Evolutionary conservation across 1,140 invertebrate species (phyloP), one percentile per base, ranked within the genome.

Genomic region (Dendroctonus valens): DNA sequence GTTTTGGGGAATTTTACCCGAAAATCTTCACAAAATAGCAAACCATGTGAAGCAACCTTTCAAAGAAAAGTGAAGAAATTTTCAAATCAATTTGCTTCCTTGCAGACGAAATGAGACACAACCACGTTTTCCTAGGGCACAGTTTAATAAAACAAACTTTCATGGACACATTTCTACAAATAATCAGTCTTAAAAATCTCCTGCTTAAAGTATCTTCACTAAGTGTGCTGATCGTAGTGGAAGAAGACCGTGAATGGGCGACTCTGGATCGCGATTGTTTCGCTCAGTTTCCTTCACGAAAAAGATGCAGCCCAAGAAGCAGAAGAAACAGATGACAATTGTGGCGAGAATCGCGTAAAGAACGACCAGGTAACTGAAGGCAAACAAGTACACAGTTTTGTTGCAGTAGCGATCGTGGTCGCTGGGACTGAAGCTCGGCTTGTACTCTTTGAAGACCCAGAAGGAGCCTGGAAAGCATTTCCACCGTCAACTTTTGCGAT

Each of bases 371-470:
- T 73, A 74, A 41, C 65, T 52, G 60, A 76, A 76, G 11, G 74
- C 74, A 48, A 76, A 65, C 59, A 76, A 62, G 51, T 73, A 74
- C 6, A 71, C 72, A 8, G 69, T 69, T 40, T 73, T 73, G 57
- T 71, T 67, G 60, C 73, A 74, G 48, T 73, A 73, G 3, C 40
- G 41, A 7, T 6, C 0, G 8, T 58, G 44, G 40, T 41, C 40
- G 11, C n/a, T 14, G 15, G 65, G 63, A 38, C 70, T 62, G 62
- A 62, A 75, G 44, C 59, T 73, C 7, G 72, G 73, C 41, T 69
- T 67, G 61, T 72, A 75, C 7, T 49, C 71, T 41, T 65, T 70
- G 58, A 69, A 73, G 4, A 75, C 72, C 69, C 69, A 69, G 41
- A 65, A 71, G 0, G 73, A 69, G 12, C 73, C 73, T 74, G 53